A percentile compares a stretch with the other conserved stretches of the same genome.
These are phyloP conservation scores for Peribatodes rhomboidaria DNA, from an alignment of 2,888 invertebrate genomes.

Conservation along the genomic window DNA sequence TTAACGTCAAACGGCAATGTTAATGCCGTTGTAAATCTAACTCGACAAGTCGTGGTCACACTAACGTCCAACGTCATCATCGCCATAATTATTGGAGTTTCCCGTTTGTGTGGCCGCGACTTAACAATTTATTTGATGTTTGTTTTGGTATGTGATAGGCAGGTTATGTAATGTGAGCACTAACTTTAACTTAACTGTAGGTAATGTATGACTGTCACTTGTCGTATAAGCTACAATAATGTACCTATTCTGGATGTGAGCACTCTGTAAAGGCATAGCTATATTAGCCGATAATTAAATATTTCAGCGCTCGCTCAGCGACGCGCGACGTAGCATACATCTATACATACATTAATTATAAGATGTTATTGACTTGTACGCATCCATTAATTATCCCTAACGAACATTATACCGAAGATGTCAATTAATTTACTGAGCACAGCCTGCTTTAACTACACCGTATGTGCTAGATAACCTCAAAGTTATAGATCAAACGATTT, in stretches of 20 bases:
- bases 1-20: too few species aligned
- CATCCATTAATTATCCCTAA: slow-evolving; percentile 39
- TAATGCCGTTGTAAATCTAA: too few species aligned
- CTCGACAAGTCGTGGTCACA: too few species aligned
- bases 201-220: too few species aligned
- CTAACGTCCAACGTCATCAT: too few species aligned
- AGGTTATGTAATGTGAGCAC: too few species aligned
- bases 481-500: slow-evolving; percentile 6
- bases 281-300: background rate
- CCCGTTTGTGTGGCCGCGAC: too few species aligned
- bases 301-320: slow-evolving; percentile 11
- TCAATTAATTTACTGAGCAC: slow-evolving; percentile 43
- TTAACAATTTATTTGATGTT: too few species aligned
- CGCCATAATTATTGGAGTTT: too few species aligned
- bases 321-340: slow-evolving; percentile 15
- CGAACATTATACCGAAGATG: slow-evolving; percentile 39
- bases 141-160: too few species aligned
- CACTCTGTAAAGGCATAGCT: background rate
- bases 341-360: slow-evolving; percentile 31
- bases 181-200: too few species aligned
- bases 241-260: background rate
- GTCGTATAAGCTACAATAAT: too few species aligned
- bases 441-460: slow-evolving; percentile 35
- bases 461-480: slow-evolving; percentile 9
- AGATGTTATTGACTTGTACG: slow-evolving; percentile 30